Base-by-base conservation (phyloP, 2,113 vertebrate species). In the Pandion haliaetus region DNA sequence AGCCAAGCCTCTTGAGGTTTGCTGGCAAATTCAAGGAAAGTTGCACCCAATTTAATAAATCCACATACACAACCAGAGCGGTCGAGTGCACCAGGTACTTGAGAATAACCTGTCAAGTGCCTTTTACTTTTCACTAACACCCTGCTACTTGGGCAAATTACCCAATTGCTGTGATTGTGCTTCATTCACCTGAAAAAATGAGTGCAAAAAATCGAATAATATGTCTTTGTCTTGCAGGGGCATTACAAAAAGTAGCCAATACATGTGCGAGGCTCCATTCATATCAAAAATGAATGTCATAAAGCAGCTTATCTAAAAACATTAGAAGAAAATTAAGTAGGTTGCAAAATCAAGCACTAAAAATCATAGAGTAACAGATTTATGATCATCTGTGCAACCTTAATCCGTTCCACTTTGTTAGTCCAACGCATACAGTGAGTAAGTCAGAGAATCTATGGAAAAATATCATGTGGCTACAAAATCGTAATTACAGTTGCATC, bases 401-500 rank as follows among this genome's bases (percentile, higher is more conserved):
- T 86, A 92, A 90, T 94, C 67, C 23, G 4, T 50, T 76, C 82
- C 78, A 76, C 67, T 80, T 32, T 83, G 90, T 44, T 70, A 74
- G 78, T 59, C 62, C 66, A 83, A 55, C 16, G 86, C 86, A 55
- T 61, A 50, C 29, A 76, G 72, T 11, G 57, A 92, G 2, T 29
- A 73, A 91, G 69, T 29, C 76, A 25, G 82, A 66, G 62, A 49
- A 84, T 57, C 78, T 65, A 62, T 58, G 69, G 86, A 81, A 87
- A 92, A 93, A 81, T 28, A 86, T 45, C 57, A 71, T 8, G 52
- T 42, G 86, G 73, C 86, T 77, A 74, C 55, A 65, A 74, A 71
- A 83, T 50, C 36, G 14, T 80, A 76, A 76, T 40, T 66, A 50
- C 90, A 83, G 61, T 71, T 76, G 73, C 94, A 95, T 80, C 79